Conservation (phyloP, 2,888 invertebrate genomes). For the Volucella zonaria region DNA sequence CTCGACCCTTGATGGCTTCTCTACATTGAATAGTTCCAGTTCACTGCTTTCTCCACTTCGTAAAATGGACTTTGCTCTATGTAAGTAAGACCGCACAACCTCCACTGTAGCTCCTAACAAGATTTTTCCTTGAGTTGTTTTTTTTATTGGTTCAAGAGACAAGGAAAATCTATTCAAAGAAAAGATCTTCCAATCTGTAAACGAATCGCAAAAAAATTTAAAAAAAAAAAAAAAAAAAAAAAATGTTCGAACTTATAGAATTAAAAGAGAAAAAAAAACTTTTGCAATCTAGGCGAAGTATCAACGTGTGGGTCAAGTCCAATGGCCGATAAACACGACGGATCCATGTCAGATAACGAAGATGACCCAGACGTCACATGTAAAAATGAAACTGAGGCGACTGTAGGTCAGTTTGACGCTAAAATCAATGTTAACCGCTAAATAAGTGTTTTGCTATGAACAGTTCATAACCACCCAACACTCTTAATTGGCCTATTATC, state of each 20-base stretch:
- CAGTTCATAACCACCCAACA: conserved; percentile 72
- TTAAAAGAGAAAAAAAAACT: conserved; percentile 52
- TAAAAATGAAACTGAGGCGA: conserved; percentile 79
- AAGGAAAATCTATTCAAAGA: conserved; percentile 1
- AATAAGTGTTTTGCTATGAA: conserved; percentile 73
- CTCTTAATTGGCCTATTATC: conserved; percentile 60
- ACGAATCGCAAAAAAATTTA: neutral
- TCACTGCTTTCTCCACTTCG: conserved; percentile 84
- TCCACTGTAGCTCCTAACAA: conserved; percentile 25
- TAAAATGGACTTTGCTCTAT: conserved; percentile 93
- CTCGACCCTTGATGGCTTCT: conserved; percentile 80
- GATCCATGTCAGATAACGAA: conserved; percentile 78
- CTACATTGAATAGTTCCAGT: conserved; percentile 77
- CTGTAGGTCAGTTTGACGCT: conserved; percentile 82
- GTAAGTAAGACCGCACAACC: conserved; percentile 85
- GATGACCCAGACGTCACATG: conserved; percentile 80
- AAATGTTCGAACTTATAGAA: conserved; percentile 25
- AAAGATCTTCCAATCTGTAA: neutral
- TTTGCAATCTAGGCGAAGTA: conserved; percentile 81
- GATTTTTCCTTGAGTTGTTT: conserved; percentile 83
- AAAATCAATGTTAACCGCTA: conserved; percentile 65
- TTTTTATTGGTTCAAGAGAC: conserved; percentile 78
- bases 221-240: conserved; percentile 16
- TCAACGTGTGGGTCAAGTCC: conserved; percentile 82
- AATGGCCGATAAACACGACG: conserved; percentile 80